phyloP scores from a whole-genome alignment of 2,888 invertebrate species.

The Scaptomyza polygonia region DNA sequence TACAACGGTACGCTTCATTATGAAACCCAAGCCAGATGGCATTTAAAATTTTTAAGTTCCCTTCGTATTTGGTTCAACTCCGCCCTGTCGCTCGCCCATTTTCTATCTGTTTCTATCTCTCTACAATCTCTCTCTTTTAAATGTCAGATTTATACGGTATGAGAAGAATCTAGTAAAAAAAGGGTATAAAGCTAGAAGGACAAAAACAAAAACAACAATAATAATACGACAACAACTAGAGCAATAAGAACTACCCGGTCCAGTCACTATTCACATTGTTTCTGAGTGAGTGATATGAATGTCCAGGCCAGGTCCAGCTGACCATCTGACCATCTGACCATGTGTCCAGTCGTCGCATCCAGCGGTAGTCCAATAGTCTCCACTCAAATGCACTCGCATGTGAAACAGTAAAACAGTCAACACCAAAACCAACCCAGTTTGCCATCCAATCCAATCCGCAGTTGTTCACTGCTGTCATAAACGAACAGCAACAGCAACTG shows the following conservation, averaged over 20 bases:
- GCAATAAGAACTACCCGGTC: constrained; percentile 42
- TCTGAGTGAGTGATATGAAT: constrained; percentile 43
- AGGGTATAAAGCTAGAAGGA: constrained; percentile 38
- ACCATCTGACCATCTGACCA: too few relatives aligned
- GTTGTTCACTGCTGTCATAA: constrained; percentile 43
- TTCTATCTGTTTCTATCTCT: neutral
- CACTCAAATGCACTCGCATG: constrained; percentile 35
- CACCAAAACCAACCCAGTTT: constrained; percentile 13
- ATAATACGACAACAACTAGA: constrained; percentile 12
- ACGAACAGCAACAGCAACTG: constrained; percentile 12
- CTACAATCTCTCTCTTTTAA: constrained; percentile 20
- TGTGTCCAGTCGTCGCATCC: neutral
- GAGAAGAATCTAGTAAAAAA: constrained; percentile 43
- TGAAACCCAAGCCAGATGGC: constrained; percentile 26
- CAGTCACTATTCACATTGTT: constrained; percentile 17
- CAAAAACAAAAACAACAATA: constrained; percentile 10
- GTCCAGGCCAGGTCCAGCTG: constrained; percentile 5
- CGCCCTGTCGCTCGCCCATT: neutral
- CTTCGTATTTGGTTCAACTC: constrained; percentile 19
- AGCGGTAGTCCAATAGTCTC: constrained; percentile 5
- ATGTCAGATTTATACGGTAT: constrained; percentile 69
- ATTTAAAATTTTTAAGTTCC: constrained; percentile 49
- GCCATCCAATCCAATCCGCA: constrained; percentile 33
- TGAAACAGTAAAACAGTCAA: constrained; percentile 37
- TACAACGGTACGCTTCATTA: constrained; percentile 28